Conservation (phyloP, 2,888 invertebrate genomes). For the Acronicta leporina region DNA sequence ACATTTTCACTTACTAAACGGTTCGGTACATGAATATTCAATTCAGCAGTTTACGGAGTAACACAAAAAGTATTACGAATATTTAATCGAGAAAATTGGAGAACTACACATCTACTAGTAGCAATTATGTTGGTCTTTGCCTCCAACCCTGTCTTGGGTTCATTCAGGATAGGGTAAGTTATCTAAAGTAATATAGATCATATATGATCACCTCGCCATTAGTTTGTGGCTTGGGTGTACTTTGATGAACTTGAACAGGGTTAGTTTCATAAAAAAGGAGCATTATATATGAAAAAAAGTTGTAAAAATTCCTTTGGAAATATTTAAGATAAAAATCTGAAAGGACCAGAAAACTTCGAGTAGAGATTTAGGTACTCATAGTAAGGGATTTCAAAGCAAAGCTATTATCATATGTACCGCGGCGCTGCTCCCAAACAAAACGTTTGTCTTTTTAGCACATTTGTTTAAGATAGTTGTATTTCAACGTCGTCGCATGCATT, state of each 20-base stretch:
- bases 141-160: too few relatives aligned
- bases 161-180: too few relatives aligned
- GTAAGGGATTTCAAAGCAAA: slow-evolving; percentile 72
- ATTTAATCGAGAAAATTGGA: too few relatives aligned
- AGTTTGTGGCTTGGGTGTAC: too few relatives aligned
- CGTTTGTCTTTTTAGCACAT: slow-evolving; percentile 89
- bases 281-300: too few relatives aligned
- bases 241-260: too few relatives aligned
- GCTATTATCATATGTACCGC: slow-evolving; percentile 87
- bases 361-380: slow-evolving; percentile 18
- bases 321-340: not conserved
- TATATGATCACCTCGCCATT: too few relatives aligned
- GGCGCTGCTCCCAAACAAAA: slow-evolving; percentile 76
- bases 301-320: not conserved
- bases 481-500: slow-evolving; percentile 79
- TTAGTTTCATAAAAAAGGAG: too few relatives aligned
- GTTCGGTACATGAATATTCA: not conserved
- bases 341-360: too few relatives aligned
- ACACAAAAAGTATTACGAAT: not conserved
- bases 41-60: not conserved
- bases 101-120: too few relatives aligned
- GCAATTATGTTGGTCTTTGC: too few relatives aligned
- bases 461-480: slow-evolving; percentile 86
- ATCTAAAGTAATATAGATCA: too few relatives aligned
- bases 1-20: not conserved